These are phyloP conservation scores for Dascyllus trimaculatus DNA, from an alignment of 2,113 vertebrate species.

Conservation along the genomic window DNA sequence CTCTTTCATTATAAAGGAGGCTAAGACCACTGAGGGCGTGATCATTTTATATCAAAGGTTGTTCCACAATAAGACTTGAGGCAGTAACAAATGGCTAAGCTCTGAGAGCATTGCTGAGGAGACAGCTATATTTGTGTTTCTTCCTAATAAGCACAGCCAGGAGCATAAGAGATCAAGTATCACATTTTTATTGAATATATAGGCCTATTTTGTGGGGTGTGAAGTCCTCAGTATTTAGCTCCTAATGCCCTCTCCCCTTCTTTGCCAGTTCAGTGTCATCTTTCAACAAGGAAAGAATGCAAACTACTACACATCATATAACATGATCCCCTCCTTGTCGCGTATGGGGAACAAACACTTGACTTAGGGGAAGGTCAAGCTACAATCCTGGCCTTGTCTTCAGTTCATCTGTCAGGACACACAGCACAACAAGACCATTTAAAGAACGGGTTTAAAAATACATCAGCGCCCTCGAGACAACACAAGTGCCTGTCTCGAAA, in stretches of 20 bases:
- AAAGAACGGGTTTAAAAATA: slow-evolving; percentile 82
- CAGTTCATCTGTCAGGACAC: slow-evolving; percentile 75
- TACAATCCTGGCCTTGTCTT: slow-evolving; percentile 70
- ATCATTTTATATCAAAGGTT: slow-evolving; percentile 70
- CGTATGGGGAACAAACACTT: slow-evolving; percentile 72
- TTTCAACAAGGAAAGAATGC: slow-evolving; percentile 81
- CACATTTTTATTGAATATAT: slow-evolving; percentile 79
- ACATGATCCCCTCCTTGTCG: slow-evolving; percentile 68
- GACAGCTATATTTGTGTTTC: slow-evolving; percentile 82
- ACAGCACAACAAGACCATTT: slow-evolving; percentile 73
- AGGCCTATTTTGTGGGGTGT: slow-evolving; percentile 61
- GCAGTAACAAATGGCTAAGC: slow-evolving; percentile 62
- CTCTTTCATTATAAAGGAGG: slow-evolving; percentile 21
- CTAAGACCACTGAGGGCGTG: slow-evolving; percentile 35
- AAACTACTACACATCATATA: slow-evolving; percentile 64
- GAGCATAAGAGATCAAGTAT: slow-evolving; percentile 66
- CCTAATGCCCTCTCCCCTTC: slow-evolving; percentile 56
- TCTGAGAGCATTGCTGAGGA: slow-evolving; percentile 73
- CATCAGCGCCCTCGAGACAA: slow-evolving; percentile 63
- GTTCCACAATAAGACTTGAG: slow-evolving; percentile 69
- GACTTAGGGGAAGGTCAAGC: slow-evolving; percentile 78
- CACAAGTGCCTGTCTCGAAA: slow-evolving; percentile 48
- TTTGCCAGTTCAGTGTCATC: slow-evolving; percentile 71
- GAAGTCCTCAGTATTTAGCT: slow-evolving; percentile 72
- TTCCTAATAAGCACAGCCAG: slow-evolving; percentile 72